Conservation (phyloP, 2,113 vertebrate species). For the Anhinga anhinga region DNA sequence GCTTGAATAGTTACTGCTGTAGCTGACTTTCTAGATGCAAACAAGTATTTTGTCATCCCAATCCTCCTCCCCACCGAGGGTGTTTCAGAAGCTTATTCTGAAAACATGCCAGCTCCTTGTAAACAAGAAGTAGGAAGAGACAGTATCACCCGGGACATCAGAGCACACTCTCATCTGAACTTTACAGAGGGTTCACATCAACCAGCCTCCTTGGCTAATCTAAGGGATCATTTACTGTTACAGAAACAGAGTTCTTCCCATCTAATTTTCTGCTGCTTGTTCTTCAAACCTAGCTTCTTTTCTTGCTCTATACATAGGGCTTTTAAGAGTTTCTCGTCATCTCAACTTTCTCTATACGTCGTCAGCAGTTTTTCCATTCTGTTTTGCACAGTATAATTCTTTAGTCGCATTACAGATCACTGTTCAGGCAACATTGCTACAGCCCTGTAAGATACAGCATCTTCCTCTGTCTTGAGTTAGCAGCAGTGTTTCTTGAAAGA, state of each 20-base stretch:
- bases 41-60: background rate
- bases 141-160: background rate
- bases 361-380: background rate
- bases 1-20: background rate
- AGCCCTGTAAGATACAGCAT: background rate
- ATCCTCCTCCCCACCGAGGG: background rate
- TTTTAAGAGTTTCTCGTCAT: background rate
- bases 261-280: background rate
- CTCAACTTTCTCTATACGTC: background rate
- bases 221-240: background rate
- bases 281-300: background rate
- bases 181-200: background rate
- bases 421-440: background rate
- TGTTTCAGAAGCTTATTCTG: slow-evolving; percentile 1
- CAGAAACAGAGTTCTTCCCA: background rate
- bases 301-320: background rate
- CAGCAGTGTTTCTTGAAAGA: background rate
- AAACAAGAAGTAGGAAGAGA: background rate
- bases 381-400: background rate
- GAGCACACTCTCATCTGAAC: background rate
- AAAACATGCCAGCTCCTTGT: background rate
- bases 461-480: background rate
- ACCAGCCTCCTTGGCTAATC: background rate
- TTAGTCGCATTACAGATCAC: background rate
- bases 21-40: background rate